These are phyloP conservation scores for Nicator chloris DNA, from an alignment of 2,113 vertebrate genomes.

Conservation along the genomic window DNA sequence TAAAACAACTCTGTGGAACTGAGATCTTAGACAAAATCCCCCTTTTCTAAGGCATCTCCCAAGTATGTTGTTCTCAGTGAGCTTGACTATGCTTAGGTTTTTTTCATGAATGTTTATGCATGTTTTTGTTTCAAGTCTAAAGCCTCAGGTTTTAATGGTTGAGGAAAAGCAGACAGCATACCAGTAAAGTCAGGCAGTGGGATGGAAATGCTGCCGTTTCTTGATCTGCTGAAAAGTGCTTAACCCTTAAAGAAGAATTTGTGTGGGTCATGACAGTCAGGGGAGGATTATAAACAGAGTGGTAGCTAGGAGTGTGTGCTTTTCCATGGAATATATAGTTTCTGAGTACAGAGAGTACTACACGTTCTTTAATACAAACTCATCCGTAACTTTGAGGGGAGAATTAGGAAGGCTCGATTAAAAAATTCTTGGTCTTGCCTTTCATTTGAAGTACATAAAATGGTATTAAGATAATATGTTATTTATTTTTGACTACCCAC, in stretches of 20 bases:
- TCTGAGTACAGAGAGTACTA: not conserved
- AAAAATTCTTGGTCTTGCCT: not conserved
- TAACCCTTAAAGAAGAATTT: not conserved
- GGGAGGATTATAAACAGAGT: not conserved
- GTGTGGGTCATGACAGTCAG: not conserved
- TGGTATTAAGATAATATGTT: not conserved
- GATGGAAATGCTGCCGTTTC: not conserved
- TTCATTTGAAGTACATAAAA: not conserved
- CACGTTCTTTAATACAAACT: not conserved
- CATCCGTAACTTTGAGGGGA: not conserved
- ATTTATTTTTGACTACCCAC: not conserved
- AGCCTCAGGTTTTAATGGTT: not conserved
- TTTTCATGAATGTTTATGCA: not conserved
- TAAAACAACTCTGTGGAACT: not conserved
- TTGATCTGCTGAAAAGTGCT: not conserved
- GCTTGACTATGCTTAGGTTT: not conserved
- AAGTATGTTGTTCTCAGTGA: not conserved
- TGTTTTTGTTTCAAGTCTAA: slow-evolving; percentile 4
- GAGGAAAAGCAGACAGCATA: not conserved
- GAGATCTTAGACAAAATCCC: not conserved
- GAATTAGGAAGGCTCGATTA: not conserved
- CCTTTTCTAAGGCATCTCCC: not conserved
- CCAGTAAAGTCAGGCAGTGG: not conserved
- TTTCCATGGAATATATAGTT: not conserved
- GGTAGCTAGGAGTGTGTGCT: not conserved